Evolutionary conservation across 2,888 invertebrate species (phyloP).

Genomic region (Acanthoscelides obtectus): DNA sequence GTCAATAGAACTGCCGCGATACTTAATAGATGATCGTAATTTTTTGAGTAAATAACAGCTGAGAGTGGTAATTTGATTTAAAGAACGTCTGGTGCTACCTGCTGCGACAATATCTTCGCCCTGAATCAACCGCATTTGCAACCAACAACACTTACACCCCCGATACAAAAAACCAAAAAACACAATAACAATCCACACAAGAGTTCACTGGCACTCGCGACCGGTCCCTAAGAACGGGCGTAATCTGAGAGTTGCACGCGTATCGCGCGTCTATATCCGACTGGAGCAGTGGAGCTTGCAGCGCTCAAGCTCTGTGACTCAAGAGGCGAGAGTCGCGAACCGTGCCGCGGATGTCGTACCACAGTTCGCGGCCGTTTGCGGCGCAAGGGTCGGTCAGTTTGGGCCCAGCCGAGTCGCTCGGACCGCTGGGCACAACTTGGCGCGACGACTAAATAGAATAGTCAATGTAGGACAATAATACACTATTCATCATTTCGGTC

Average conservation of each 20-base stretch:
- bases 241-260: background rate
- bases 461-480: background rate
- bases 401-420: background rate
- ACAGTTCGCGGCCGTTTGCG: background rate
- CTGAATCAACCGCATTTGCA: background rate
- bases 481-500: too few relatives aligned
- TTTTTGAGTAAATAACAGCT: too few relatives aligned
- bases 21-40: too few relatives aligned
- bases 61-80: too few relatives aligned
- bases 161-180: too few relatives aligned
- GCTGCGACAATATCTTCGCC: background rate
- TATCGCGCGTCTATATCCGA: background rate
- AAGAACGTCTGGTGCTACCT: background rate
- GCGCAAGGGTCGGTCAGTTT: background rate
- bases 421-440: background rate
- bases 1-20: too few relatives aligned
- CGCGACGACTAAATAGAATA: background rate
- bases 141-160: background rate
- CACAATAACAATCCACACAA: background rate
- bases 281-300: background rate
- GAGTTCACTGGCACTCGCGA: background rate
- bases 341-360: background rate
- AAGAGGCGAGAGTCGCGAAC: background rate
- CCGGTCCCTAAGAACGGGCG: background rate
- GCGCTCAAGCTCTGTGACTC: background rate